These are phyloP conservation scores for Sitta europaea DNA, from an alignment of 2,113 vertebrate genomes.

Conservation along the genomic window DNA sequence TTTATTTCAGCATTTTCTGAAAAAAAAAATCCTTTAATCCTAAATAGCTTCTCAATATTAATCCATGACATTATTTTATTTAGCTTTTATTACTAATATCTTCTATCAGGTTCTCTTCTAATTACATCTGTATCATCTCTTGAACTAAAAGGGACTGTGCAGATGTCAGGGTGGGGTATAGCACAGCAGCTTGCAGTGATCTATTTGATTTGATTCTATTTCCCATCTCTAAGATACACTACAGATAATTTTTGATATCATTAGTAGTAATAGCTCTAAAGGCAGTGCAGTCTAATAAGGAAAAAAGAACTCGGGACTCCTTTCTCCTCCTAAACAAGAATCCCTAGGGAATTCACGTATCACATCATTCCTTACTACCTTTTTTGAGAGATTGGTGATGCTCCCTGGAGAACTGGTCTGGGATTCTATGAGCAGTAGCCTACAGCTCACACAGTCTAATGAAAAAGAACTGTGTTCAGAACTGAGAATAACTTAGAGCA, in stretches of 20 bases:
- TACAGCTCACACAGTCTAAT: neutral
- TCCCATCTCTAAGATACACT: neutral
- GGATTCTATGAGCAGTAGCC: neutral
- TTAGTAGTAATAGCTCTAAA: neutral
- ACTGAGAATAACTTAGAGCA: neutral
- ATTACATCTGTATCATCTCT: neutral
- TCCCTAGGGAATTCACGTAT: neutral
- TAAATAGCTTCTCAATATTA: neutral
- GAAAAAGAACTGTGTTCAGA: neutral
- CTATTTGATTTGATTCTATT: neutral
- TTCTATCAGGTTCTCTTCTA: neutral
- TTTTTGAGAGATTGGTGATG: neutral
- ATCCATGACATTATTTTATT: neutral
- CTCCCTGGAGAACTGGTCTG: neutral
- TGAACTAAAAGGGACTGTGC: neutral
- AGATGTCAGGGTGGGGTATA: neutral
- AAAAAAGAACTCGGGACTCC: neutral
- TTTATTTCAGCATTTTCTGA: neutral
- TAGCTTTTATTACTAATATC: neutral
- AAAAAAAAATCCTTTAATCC: neutral
- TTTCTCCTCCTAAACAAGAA: neutral
- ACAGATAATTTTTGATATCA: neutral
- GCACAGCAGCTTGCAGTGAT: neutral
- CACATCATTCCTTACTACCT: neutral
- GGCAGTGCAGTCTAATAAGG: accelerated